Base-by-base conservation (phyloP, 2,888 invertebrate genomes). In the Harpagoxenus sublaevis region DNA sequence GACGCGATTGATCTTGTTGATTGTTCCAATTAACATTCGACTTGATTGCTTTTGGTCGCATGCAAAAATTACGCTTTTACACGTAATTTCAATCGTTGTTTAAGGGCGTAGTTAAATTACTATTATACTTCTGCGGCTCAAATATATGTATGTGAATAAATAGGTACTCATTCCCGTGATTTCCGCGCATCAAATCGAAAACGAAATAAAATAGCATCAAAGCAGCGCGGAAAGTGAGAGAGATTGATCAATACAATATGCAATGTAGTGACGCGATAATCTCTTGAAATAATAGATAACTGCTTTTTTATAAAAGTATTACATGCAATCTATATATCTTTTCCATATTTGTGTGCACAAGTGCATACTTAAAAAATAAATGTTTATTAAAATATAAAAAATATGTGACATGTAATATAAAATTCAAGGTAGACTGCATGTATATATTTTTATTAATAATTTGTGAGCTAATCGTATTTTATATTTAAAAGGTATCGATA, bases 21-120 rank as follows among this genome's bases (percentile, higher is more conserved):
- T 71, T 15, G 10, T 60, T 71, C 3, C 3, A 57, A 71, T 79
- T 71, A 70, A 3, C 12, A 23, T 2, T 48, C 8, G 23, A 23
- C 6, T 12, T 28, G 8, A 12, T 60, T 60, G 18, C 39, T 60
- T 60, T 71, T 39, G 28, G 0, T 66, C 9, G 8, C 18, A 12
- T 65, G 55, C 45, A 57, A 57, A 78, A 71, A 71, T n/a, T 57
- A 18, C 10, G 28, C 28, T 57, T 45, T 18, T 23, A 39, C 45
- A 23, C 51, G n/a, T n/a, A 15, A 57, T 35, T 79, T 79, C 35
- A 35, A 18, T 48, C 2, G 42, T n/a, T 70, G 15, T 78, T 78
- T 70, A 78, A 70, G 23, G 35, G 23, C 12, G 45, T 60, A 15
- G 15, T 71, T 71, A 60, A 79, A 57, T 23, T 12, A 77, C 48